phyloP scores from a whole-genome alignment of 2,797 vertebrate species.

The Manis crassicaudata region DNA sequence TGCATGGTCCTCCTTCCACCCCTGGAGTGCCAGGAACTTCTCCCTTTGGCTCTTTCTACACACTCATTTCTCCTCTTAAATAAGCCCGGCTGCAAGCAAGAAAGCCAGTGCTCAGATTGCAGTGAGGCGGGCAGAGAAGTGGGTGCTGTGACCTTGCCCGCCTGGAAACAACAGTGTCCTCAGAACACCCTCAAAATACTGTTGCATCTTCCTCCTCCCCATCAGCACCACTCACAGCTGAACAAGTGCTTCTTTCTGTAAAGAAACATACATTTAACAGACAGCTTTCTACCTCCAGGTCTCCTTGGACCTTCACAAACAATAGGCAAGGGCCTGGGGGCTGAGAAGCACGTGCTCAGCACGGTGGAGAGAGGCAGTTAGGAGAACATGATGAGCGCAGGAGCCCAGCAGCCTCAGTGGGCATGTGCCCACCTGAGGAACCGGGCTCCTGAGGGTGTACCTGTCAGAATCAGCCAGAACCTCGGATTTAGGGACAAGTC shows the following conservation, averaged over 20 bases:
- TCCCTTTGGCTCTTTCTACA: background rate
- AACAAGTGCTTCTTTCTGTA: background rate
- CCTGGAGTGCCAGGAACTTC: background rate
- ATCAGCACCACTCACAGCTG: background rate
- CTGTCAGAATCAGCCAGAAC: background rate
- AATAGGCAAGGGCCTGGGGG: background rate
- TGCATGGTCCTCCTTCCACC: background rate
- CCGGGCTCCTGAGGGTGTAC: background rate
- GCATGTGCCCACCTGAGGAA: background rate
- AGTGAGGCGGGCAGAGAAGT: background rate
- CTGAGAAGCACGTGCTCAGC: background rate
- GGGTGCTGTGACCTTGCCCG: background rate
- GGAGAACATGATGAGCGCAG: background rate
- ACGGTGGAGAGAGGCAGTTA: background rate
- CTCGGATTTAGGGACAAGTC: background rate
- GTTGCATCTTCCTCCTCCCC: background rate
- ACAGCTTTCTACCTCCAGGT: background rate
- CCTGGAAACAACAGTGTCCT: background rate
- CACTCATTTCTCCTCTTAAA: background rate
- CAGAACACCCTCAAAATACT: background rate
- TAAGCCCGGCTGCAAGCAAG: background rate
- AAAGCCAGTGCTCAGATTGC: background rate
- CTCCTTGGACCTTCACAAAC: background rate
- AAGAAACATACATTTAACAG: background rate
- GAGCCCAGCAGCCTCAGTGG: rapidly evolving